A percentile compares a stretch with the other conserved stretches of the same genome.
phyloP scores from a whole-genome alignment of 1,140 invertebrate species.

The Drosophila leontia region DNA sequence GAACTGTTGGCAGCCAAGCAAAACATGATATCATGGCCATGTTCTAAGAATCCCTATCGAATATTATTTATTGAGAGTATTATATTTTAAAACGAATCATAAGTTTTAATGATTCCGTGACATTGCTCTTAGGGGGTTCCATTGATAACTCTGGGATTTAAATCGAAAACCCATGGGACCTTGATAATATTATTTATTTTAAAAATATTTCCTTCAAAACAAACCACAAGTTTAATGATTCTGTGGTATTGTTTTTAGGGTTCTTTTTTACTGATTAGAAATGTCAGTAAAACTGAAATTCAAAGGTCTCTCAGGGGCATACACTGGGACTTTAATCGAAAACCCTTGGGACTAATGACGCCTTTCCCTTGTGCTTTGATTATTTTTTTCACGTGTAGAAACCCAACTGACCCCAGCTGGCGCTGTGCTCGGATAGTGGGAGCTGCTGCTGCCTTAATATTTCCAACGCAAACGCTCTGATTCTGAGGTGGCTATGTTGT shows the following conservation, averaged over 20 bases:
- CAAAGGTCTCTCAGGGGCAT: background rate
- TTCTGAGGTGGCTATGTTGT: constrained; percentile 30
- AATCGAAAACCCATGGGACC: too few species aligned
- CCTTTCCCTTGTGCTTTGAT: background rate
- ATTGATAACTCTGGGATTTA: too few species aligned
- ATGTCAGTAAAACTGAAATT: background rate
- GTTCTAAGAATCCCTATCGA: background rate
- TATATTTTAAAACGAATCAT: background rate
- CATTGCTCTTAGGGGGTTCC: too few species aligned
- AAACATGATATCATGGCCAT: background rate
- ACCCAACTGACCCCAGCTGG: constrained; percentile 22
- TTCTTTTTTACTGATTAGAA: too few species aligned
- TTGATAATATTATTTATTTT: too few species aligned
- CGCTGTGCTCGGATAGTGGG: constrained; percentile 9
- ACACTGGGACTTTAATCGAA: background rate
- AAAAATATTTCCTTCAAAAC: too few species aligned
- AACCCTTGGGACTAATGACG: background rate
- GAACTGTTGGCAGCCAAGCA: background rate
- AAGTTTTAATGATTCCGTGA: background rate
- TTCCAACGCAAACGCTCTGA: constrained; percentile 26
- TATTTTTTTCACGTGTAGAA: background rate
- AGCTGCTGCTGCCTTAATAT: constrained; percentile 5
- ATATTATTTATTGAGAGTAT: background rate
- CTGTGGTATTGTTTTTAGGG: too few species aligned
- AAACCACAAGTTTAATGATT: too few species aligned